These are phyloP conservation scores for Scolopax mira DNA, from an alignment of 2,113 vertebrate species.

Conservation along the genomic window DNA sequence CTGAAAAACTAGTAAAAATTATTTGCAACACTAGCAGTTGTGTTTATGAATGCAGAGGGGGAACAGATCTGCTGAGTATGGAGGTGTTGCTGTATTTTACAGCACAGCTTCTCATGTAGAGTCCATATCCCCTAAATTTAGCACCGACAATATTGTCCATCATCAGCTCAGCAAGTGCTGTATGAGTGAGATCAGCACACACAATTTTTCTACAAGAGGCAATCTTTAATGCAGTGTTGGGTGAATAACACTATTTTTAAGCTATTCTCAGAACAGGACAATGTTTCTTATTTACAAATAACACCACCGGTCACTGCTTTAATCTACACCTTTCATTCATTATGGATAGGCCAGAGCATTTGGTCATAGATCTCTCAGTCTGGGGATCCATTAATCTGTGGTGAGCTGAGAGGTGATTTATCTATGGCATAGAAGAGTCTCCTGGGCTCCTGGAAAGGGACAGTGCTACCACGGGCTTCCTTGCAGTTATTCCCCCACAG, in stretches of 20 bases:
- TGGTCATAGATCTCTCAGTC: not conserved
- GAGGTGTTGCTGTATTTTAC: not conserved
- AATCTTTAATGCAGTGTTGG: not conserved
- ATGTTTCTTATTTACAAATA: slow-evolving; percentile 37
- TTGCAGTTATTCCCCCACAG: not conserved
- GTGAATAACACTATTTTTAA: not conserved
- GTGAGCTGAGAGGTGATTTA: not conserved
- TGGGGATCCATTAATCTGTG: not conserved
- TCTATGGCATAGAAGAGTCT: not conserved
- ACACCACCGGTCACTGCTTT: not conserved
- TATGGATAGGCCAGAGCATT: not conserved
- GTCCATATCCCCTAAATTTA: not conserved
- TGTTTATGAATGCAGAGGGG: not conserved
- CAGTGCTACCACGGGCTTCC: not conserved
- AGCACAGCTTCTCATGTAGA: not conserved
- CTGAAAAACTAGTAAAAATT: slow-evolving; percentile 19
- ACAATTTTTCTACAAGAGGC: not conserved
- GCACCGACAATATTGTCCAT: not conserved
- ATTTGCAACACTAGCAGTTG: not conserved
- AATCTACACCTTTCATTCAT: slow-evolving; percentile 24
- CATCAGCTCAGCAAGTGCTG: not conserved
- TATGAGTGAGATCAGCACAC: not conserved
- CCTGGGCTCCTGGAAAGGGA: not conserved
- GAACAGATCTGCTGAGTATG: not conserved
- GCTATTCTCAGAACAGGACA: not conserved